Conservation (phyloP, 2,888 invertebrate species). For the Phania funesta region DNA sequence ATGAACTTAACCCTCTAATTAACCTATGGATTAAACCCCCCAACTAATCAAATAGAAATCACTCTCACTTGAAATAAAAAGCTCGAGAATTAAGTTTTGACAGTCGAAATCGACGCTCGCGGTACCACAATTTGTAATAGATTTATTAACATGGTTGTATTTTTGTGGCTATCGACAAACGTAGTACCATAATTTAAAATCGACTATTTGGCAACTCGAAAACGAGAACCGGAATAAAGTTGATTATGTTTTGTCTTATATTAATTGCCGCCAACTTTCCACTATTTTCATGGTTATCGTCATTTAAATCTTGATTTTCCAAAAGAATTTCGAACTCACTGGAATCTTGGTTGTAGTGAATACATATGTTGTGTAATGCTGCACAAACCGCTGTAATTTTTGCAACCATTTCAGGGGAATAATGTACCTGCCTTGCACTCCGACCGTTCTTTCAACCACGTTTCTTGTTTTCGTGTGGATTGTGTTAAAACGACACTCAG, state of each 20-base stretch:
- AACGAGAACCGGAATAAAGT: conserved; percentile 2
- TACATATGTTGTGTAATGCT: too few species aligned
- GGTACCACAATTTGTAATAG: conserved; percentile 3
- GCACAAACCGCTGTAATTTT: too few species aligned
- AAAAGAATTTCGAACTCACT: too few species aligned
- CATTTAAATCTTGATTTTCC: not conserved
- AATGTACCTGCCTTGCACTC: too few species aligned
- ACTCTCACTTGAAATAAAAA: not conserved
- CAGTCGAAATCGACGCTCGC: conserved; percentile 3
- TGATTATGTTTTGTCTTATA: conserved; percentile 8
- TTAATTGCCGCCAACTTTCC: not conserved
- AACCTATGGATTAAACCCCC: too few species aligned
- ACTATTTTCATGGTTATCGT: not conserved
- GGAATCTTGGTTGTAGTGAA: too few species aligned
- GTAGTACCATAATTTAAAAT: conserved; percentile 14
- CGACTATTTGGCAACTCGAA: not conserved
- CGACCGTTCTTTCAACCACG: conserved; percentile 5
- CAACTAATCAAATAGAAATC: too few species aligned
- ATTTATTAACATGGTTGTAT: conserved; percentile 15
- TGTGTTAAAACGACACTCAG: conserved; percentile 26
- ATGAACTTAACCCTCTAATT: too few species aligned
- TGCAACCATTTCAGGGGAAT: too few species aligned
- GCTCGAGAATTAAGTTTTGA: conserved; percentile 1
- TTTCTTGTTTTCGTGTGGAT: conserved; percentile 8
- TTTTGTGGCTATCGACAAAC: conserved; percentile 17